Base-by-base conservation (phyloP, 2,113 vertebrate species). In the Pao palembangensis region DNA sequence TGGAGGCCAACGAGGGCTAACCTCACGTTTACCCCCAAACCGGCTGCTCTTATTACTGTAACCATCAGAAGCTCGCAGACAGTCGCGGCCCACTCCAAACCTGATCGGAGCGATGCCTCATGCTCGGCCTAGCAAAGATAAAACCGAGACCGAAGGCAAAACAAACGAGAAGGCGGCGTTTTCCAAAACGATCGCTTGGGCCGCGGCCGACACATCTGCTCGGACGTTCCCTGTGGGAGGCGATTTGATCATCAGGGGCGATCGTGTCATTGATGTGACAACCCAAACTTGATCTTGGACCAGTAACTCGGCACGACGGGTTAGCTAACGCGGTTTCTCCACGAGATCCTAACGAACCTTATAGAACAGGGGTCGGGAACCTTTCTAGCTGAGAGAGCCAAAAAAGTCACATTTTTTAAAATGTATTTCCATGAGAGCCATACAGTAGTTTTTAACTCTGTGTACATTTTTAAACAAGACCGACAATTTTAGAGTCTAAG, bases 181-280 rank as follows among this genome's bases (percentile, higher is more conserved):
- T 82, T 88, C 75, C 79, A 69, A 82, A 74, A 41, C 73, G 83
- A 73, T 71, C 53, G 61, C 87, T 68, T 79, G 78, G 80, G 79
- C 68, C 47, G 15, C 19, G 60, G 81, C 79, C 73, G 67, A 74
- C 63, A 75, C 80, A 85, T 83, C 84, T 80, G 79, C 19, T 80
- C 70, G 75, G 86, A 85, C 82, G 82, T 86, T 79, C 69, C 56
- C 79, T 61, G 88, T 83, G 82, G 79, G 53, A 79, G 46, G 56
- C 46, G 72, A 86, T 86, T 64, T 64, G 56, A 55, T 23, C 34
- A 71, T 80, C 81, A 69, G 62, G 63, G 71, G 62, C 43, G 60
- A 80, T 81, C 46, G 65, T 67, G 73, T 85, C 73, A 72, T 80
- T 72, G 82, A 83, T 62, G 69, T 83, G 83, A 86, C 78, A 85